phyloP scores from a whole-genome alignment of 2,797 vertebrate genomes.

The Melanotaenia trifasciata region DNA sequence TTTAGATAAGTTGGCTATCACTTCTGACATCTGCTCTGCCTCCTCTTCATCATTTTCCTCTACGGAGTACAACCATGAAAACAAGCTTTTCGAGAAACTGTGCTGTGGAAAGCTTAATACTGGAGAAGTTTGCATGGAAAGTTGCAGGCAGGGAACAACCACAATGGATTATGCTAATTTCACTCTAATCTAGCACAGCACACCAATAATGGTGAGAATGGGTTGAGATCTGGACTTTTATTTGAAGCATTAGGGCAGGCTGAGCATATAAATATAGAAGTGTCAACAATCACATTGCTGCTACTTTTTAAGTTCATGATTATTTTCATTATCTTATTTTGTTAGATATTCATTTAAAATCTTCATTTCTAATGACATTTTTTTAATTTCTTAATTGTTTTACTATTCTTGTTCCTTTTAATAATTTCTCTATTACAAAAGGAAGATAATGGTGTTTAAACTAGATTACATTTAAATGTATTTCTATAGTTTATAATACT shows the following conservation, averaged over 20 bases:
- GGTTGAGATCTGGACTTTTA: background rate
- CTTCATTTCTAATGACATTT: too few species aligned
- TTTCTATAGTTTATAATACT: too few species aligned
- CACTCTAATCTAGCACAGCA: constrained; percentile 7
- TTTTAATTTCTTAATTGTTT: too few species aligned
- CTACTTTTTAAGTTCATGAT: background rate
- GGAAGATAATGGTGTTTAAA: too few species aligned
- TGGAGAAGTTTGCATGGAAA: constrained; percentile 12
- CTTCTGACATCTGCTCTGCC: constrained; percentile 67
- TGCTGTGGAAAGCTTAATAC: constrained; percentile 2
- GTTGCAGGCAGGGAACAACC: constrained; percentile 7
- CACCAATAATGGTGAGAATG: background rate
- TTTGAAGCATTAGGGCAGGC: background rate
- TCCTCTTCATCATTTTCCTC: constrained; percentile 53
- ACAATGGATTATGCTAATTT: constrained; percentile 51
- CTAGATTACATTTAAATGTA: too few species aligned
- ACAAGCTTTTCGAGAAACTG: constrained; percentile 18
- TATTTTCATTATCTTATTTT: background rate
- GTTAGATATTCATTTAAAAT: too few species aligned
- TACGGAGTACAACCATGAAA: constrained; percentile 36
- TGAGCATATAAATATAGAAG: background rate
- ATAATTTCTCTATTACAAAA: too few species aligned
- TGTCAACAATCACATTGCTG: background rate
- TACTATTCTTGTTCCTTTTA: too few species aligned
- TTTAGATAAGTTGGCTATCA: constrained; percentile 62